A percentile compares a stretch with the other conserved stretches of the same genome.
Conservation (phyloP, 2,113 vertebrate species). For the Brachionichthys hirsutus region DNA sequence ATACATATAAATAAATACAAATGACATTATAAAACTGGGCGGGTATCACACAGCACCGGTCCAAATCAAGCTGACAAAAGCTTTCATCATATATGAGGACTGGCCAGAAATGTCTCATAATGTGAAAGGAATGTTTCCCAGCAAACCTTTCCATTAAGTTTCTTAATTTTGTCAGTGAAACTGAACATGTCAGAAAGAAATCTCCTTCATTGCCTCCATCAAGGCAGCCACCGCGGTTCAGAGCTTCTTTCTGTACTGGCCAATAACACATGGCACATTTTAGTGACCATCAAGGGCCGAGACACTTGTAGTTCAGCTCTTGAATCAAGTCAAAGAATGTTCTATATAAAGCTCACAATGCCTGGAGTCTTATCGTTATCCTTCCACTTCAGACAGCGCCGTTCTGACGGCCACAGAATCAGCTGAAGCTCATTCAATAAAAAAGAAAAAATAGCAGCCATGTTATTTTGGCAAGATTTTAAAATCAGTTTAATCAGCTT, state of each 20-base stretch:
- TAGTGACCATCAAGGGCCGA: too few species aligned
- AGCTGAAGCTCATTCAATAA: not conserved
- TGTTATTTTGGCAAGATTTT: not conserved
- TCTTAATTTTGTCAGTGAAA: too few species aligned
- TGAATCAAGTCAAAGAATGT: slow-evolving; percentile 1
- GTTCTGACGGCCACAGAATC: not conserved
- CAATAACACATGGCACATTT: not conserved
- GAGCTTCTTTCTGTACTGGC: too few species aligned
- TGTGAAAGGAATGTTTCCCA: too few species aligned
- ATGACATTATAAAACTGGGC: not conserved
- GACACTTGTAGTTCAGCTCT: not conserved
- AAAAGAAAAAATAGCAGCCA: not conserved
- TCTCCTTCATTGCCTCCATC: too few species aligned
- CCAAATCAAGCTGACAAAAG: not conserved
- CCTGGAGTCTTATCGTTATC: slow-evolving; percentile 1
- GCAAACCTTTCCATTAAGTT: too few species aligned
- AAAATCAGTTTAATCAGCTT: not conserved
- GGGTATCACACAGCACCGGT: not conserved
- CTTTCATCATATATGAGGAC: too few species aligned
- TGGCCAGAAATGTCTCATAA: too few species aligned
- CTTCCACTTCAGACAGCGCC: not conserved
- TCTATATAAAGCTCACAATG: slow-evolving; percentile 20
- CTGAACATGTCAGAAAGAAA: too few species aligned
- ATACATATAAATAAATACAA: too few species aligned
- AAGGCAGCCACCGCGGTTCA: too few species aligned